Evolutionary conservation across 2,888 invertebrate species (phyloP), one percentile per base, ranked within the genome.

Genomic region (Ormyrus nitidulus): DNA sequence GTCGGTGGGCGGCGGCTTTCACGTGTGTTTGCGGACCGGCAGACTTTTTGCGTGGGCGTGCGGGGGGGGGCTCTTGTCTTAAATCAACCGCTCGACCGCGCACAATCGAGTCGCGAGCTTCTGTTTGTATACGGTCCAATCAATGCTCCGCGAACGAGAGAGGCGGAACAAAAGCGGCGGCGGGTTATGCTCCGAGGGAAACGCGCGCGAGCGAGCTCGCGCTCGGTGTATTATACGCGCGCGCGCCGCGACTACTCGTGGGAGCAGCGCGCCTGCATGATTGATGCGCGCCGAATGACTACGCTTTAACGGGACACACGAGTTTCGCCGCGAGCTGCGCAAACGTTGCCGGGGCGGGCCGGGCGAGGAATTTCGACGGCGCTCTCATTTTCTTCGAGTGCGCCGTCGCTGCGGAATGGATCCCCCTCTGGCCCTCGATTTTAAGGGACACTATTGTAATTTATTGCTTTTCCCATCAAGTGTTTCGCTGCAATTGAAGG

Each of bases 211-310:
- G 44, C 66, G n/a, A 1, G 19, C 19, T 19, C 19, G 19, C 19
- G 69, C 80, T 82, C 83, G 81, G 79, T 78, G 79, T 78, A 73
- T 19, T 79, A 75, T 83, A 61, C 81, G 70, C 53, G 56, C 49
- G 19, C 19, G 19, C 19, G 2, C 19, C 19, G 19, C 19, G 19
- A 19, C 19, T 1, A 19, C 19, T 19, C 19, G 19, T 19, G 19
- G 19, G 19, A 19, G 44, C 66, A 10, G 3, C 34, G 34, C 34
- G 2, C 81, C 82, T 83, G 82, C 80, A 83, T 83, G 84, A 86
- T 85, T 85, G 83, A 85, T 85, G 84, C 82, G 82, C 81, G 82
- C 79, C 83, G 82, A 83, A 84, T 84, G 85, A 85, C 83, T 84
- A 68, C 82, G 83, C 82, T 83, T 81, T 79, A 79, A 72, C 75